A percentile compares a stretch with the other conserved stretches of the same genome.
These are phyloP conservation scores for Melikaiella ostensackeni DNA, from an alignment of 2,888 invertebrate genomes.

Conservation along the genomic window DNA sequence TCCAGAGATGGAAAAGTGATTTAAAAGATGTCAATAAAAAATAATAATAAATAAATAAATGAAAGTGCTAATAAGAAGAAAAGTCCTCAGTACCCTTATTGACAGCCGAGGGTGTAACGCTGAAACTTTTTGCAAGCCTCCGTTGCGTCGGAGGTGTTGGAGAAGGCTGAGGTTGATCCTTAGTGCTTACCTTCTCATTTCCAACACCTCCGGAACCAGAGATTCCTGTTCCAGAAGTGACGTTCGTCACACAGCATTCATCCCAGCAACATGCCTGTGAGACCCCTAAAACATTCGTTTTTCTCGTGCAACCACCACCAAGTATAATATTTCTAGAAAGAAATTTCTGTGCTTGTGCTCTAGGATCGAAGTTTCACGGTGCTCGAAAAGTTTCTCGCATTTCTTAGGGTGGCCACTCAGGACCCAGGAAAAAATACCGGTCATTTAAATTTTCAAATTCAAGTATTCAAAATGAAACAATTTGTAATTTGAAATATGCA, in stretches of 20 bases:
- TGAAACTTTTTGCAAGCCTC: constrained; percentile 94
- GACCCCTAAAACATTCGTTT: constrained; percentile 70
- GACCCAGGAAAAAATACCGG: no score
- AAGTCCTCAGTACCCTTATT: constrained; percentile 79
- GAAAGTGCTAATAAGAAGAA: constrained; percentile 39
- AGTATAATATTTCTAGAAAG: neutral
- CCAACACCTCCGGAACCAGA: constrained; percentile 68
- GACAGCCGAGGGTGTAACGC: constrained; percentile 87
- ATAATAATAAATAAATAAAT: neutral
- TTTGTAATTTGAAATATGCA: no score
- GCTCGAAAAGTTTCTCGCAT: neutral
- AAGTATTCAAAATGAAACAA: no score
- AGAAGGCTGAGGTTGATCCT: constrained; percentile 80
- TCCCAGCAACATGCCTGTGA: constrained; percentile 77
- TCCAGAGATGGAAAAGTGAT: neutral
- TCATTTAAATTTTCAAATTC: no score
- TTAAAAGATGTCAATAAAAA: no score
- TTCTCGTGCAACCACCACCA: constrained; percentile 69
- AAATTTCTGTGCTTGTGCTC: constrained; percentile 1
- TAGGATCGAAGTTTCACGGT: neutral
- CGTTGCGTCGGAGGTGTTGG: constrained; percentile 92
- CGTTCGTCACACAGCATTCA: constrained; percentile 73
- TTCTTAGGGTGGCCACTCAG: neutral
- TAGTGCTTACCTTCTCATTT: constrained; percentile 69
- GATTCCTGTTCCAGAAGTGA: constrained; percentile 63